phyloP scores from a whole-genome alignment of 2,888 invertebrate genomes.

The Drosophila atripex region DNA sequence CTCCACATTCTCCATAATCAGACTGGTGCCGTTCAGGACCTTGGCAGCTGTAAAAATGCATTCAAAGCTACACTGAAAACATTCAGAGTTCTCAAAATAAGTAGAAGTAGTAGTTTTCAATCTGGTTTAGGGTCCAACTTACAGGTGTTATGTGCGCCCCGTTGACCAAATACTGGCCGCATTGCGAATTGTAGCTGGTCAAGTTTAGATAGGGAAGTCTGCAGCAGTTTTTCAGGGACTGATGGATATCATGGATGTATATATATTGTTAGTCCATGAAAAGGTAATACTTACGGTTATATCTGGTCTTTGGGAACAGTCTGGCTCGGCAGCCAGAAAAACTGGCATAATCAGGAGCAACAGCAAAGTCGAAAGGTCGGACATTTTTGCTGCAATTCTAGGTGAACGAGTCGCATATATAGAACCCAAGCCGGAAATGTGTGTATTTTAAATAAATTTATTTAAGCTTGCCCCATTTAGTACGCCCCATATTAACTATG shows the following conservation, averaged over 20 bases:
- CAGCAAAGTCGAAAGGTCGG: constrained; percentile 4
- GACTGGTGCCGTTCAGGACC: constrained; percentile 33
- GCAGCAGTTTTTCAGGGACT: constrained; percentile 46
- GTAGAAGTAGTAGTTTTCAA: background rate
- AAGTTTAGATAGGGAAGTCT: constrained; percentile 25
- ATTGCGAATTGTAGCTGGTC: constrained; percentile 18
- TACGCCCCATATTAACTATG: background rate
- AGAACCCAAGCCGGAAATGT: constrained; percentile 6
- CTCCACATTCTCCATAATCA: constrained; percentile 28
- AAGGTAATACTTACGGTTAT: constrained; percentile 24
- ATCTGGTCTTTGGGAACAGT: constrained; percentile 30
- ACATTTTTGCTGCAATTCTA: constrained; percentile 14
- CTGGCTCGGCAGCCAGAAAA: constrained; percentile 6
- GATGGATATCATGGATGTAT: background rate
- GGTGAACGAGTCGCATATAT: constrained; percentile 8
- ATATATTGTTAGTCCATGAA: background rate
- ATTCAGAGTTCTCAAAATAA: background rate
- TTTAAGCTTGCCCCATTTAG: constrained; percentile 26
- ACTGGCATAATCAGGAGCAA: constrained; percentile 14
- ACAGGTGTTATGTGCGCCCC: constrained; percentile 41
- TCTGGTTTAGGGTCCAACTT: constrained; percentile 12
- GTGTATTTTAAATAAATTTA: constrained; percentile 1
- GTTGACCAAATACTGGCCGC: constrained; percentile 26
- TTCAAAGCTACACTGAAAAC: constrained; percentile 39
- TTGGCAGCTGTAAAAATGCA: constrained; percentile 36